Percentiles rank a stretch among this genome's conserved stretches.
Conservation (phyloP, 35 echinoderm and acorn worm species). For the Diadema setosum region DNA sequence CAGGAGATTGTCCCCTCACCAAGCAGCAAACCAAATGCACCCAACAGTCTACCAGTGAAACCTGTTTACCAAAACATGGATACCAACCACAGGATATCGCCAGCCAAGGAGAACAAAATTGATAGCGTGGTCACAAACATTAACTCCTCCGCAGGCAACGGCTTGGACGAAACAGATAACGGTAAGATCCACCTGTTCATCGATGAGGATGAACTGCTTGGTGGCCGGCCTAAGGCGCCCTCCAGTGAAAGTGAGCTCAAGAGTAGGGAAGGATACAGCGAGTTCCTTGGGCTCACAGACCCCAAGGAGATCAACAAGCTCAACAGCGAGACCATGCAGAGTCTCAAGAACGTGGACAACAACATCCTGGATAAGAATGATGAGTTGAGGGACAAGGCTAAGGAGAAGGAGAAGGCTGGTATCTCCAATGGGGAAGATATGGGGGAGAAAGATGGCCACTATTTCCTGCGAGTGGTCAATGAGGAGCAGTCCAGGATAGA, state of each 20-base stretch:
- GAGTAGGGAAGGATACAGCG: not conserved
- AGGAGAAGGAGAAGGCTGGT: slow-evolving; percentile 9
- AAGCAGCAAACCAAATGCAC: slow-evolving; percentile 15
- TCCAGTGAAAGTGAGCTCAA: not conserved
- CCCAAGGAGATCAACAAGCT: slow-evolving; percentile 16
- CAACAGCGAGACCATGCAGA: not conserved
- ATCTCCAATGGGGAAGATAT: slow-evolving; percentile 1
- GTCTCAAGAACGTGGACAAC: not conserved
- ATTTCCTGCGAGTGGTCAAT: slow-evolving; percentile 66
- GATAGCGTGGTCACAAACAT: not conserved
- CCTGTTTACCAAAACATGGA: not conserved
- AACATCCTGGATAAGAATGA: not conserved
- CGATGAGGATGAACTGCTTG: not conserved
- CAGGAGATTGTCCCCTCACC: slow-evolving; percentile 12
- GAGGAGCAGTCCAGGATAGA: slow-evolving; percentile 60
- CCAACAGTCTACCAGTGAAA: slow-evolving; percentile 25
- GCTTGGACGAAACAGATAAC: not conserved
- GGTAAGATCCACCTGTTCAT: not conserved
- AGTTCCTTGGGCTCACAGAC: not conserved
- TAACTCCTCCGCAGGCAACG: not conserved
- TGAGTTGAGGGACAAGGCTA: not conserved
- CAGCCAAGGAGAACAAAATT: not conserved
- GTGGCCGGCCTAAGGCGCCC: not conserved
- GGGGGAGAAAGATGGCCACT: slow-evolving; percentile 71
- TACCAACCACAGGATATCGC: not conserved